Evolutionary conservation across 2,113 vertebrate genomes (phyloP).

Genomic region (Microcebus lehilahytsara): DNA sequence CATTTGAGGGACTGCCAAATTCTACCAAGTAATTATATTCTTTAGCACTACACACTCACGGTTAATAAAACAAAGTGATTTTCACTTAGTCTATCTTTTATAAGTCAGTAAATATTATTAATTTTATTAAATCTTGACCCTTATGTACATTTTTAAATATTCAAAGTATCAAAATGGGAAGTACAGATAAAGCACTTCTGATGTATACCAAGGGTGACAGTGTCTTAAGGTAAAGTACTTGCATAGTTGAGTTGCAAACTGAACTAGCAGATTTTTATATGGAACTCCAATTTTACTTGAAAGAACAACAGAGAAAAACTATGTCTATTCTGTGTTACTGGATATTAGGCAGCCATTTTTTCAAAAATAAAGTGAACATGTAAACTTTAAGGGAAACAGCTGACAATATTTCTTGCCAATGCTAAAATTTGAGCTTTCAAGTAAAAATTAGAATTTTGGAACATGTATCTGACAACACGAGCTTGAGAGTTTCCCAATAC

Average conservation of each 20-base stretch:
- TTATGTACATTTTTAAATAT: constrained; percentile 33
- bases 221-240: constrained; percentile 27
- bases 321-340: constrained; percentile 2
- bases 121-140: neutral
- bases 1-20: neutral
- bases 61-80: constrained; percentile 24
- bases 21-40: constrained; percentile 10
- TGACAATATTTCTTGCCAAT: constrained; percentile 22
- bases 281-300: constrained; percentile 38
- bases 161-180: neutral
- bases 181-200: neutral
- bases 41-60: neutral
- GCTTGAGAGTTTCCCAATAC: neutral
- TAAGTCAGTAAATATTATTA: constrained; percentile 41
- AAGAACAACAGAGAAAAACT: constrained; percentile 18
- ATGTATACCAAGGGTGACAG: neutral
- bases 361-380: constrained; percentile 48
- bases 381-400: constrained; percentile 44
- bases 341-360: constrained; percentile 32
- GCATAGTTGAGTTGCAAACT: constrained; percentile 25
- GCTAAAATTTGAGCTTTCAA: constrained; percentile 25
- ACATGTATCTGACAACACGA: neutral
- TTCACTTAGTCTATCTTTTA: constrained; percentile 19
- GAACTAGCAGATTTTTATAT: constrained; percentile 19
- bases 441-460: constrained; percentile 52